These are phyloP conservation scores for Calephelis nemesis DNA, from an alignment of 1,140 invertebrate genomes.

Conservation along the genomic window DNA sequence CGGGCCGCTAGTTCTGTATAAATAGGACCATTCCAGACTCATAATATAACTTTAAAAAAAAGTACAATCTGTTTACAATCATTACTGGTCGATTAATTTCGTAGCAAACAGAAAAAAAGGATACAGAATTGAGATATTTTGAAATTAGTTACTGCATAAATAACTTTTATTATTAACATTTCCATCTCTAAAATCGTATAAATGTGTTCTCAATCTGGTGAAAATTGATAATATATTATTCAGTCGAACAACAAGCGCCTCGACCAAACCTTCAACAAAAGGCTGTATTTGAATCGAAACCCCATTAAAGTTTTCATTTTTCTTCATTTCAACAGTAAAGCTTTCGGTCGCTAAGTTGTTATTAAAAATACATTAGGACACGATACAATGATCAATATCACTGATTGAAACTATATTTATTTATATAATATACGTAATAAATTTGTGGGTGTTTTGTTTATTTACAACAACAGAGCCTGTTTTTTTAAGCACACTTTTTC, in stretches of 20 bases:
- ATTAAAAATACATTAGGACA: constrained; percentile 14
- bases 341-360: constrained; percentile 6
- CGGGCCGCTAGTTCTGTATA: too few relatives aligned
- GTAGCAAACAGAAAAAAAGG: too few relatives aligned
- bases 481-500: too few relatives aligned
- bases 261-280: constrained; percentile 5
- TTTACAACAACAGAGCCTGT: too few relatives aligned
- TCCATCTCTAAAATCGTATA: too few relatives aligned
- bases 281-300: constrained; percentile 5
- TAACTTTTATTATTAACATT: too few relatives aligned
- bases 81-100: too few relatives aligned
- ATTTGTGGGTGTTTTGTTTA: not conserved
- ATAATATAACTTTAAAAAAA: too few relatives aligned
- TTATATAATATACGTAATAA: constrained; percentile 2
- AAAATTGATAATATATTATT: constrained; percentile 6
- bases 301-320: constrained; percentile 18
- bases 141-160: too few relatives aligned
- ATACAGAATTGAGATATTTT: too few relatives aligned
- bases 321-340: constrained; percentile 14
- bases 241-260: not conserved
- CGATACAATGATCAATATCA: constrained; percentile 8
- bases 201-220: not conserved
- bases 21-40: too few relatives aligned
- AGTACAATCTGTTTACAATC: too few relatives aligned
- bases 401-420: not conserved